Evolutionary conservation across 1,140 invertebrate genomes (phyloP).

Genomic region (Goniozus legneri): DNA sequence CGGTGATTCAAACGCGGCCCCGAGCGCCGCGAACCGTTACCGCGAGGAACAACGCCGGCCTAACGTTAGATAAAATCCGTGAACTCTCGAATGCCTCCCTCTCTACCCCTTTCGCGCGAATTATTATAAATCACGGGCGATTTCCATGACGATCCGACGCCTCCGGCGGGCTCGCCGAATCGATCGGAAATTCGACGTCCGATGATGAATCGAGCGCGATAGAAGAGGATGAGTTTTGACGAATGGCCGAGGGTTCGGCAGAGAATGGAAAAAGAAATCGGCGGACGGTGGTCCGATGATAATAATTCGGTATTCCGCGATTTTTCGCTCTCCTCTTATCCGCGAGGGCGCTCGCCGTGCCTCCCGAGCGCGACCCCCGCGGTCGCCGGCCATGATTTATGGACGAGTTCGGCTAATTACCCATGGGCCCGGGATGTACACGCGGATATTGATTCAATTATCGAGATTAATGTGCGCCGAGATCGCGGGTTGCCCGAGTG

Average conservation of each 20-base stretch:
- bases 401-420: conserved; percentile 29
- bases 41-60: not conserved
- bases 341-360: not conserved
- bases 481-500: too few relatives aligned
- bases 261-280: too few relatives aligned
- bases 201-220: not conserved
- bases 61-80: conserved; percentile 15
- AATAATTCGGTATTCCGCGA: not conserved
- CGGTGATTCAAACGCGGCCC: not conserved
- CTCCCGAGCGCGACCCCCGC: conserved; percentile 8
- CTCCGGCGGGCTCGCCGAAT: not conserved
- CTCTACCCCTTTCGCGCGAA: too few relatives aligned
- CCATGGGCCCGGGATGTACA: conserved; percentile 24
- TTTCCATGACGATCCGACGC: conserved; percentile 8
- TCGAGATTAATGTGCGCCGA: conserved; percentile 36
- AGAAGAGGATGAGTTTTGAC: not conserved
- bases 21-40: not conserved
- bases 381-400: conserved; percentile 27
- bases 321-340: conserved; percentile 1
- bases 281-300: conserved; percentile 1
- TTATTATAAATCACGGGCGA: conserved; percentile 24
- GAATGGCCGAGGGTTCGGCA: too few relatives aligned
- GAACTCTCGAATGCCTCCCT: conserved; percentile 22
- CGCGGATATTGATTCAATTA: conserved; percentile 42
- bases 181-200: not conserved